These are phyloP conservation scores for Manacus vitellinus DNA, from an alignment of 2,113 vertebrate genomes.

Conservation along the genomic window DNA sequence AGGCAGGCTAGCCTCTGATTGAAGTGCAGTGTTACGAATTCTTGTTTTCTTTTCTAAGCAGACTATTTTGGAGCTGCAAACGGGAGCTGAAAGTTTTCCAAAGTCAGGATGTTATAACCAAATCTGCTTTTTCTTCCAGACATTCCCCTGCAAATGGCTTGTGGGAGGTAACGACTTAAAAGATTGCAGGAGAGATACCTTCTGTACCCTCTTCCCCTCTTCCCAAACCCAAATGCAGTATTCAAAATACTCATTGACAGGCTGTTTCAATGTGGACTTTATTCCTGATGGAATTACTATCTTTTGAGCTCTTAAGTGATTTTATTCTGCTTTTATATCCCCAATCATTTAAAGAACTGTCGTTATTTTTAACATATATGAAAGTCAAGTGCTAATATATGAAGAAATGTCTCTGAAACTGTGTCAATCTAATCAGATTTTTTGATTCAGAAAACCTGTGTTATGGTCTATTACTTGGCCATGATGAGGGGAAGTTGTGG, in stretches of 20 bases:
- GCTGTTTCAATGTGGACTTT: background rate
- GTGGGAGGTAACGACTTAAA: constrained; percentile 31
- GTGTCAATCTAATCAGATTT: background rate
- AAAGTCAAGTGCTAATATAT: background rate
- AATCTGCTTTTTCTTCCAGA: constrained; percentile 24
- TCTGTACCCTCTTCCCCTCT: background rate
- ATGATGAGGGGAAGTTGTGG: background rate
- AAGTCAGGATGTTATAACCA: constrained; percentile 8
- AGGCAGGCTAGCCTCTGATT: background rate
- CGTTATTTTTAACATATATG: background rate
- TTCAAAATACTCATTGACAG: background rate
- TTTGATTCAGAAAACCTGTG: background rate
- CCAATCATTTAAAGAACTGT: background rate
- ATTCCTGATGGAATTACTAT: background rate
- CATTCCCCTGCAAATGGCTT: constrained; percentile 5
- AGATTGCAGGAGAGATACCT: background rate
- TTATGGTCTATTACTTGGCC: background rate
- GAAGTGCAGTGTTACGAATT: background rate
- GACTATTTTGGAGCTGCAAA: constrained; percentile 37
- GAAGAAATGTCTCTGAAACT: background rate
- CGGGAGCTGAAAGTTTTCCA: constrained; percentile 31
- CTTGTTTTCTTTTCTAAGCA: background rate
- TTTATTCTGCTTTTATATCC: background rate
- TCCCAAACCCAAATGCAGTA: background rate
- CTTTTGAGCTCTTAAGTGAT: background rate